These are phyloP conservation scores for Dromaius novaehollandiae DNA, from an alignment of 2,113 vertebrate genomes.

Conservation along the genomic window DNA sequence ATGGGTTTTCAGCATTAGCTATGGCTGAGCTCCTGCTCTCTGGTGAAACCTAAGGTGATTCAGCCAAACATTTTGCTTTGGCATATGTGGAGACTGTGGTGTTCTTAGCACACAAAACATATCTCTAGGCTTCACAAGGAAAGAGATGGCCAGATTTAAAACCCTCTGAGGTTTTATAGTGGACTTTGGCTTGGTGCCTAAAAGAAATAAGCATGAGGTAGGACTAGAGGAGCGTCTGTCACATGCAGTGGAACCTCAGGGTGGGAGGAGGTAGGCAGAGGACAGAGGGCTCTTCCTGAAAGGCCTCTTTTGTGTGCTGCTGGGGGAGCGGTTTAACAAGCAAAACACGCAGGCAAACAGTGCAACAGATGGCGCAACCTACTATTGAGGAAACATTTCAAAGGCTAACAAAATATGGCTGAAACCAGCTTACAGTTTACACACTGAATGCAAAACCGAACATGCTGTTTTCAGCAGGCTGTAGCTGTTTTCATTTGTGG, in stretches of 20 bases:
- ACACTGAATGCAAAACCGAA: slow-evolving; percentile 52
- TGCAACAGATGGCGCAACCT: slow-evolving; percentile 68
- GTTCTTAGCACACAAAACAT: neutral
- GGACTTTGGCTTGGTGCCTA: neutral
- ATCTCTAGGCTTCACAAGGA: neutral
- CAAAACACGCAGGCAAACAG: slow-evolving; percentile 68
- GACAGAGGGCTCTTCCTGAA: slow-evolving; percentile 31
- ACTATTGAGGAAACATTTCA: slow-evolving; percentile 73
- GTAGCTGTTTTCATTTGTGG: slow-evolving; percentile 65
- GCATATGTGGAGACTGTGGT: neutral
- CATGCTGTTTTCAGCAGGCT: slow-evolving; percentile 70
- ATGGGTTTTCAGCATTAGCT: neutral
- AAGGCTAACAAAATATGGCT: slow-evolving; percentile 72
- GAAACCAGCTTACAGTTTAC: slow-evolving; percentile 71
- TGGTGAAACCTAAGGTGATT: neutral
- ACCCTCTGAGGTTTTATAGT: neutral
- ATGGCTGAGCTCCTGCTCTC: neutral
- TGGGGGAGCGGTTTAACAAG: slow-evolving; percentile 63
- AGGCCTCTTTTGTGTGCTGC: slow-evolving; percentile 44
- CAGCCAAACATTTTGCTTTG: neutral
- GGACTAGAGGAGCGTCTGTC: slow-evolving; percentile 3
- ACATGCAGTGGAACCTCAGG: neutral
- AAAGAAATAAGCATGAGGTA: neutral
- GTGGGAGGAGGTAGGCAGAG: neutral
- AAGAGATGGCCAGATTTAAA: neutral